Evolutionary conservation across 2,113 vertebrate genomes (phyloP).

Genomic region (Beaufortia kweichowensis): DNA sequence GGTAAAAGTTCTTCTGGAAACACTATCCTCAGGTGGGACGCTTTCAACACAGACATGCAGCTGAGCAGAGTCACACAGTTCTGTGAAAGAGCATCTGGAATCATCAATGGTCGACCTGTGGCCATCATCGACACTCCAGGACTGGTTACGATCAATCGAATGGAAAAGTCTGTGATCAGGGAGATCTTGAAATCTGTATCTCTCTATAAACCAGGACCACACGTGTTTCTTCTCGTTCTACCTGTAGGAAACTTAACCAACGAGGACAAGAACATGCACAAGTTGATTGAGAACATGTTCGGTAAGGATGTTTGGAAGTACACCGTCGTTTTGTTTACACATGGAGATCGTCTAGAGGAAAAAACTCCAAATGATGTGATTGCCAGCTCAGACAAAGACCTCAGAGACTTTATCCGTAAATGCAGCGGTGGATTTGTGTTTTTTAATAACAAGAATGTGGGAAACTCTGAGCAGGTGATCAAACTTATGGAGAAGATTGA

Average conservation of each 20-base stretch:
- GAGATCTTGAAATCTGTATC: slow-evolving; percentile 58
- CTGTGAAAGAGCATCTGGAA: slow-evolving; percentile 52
- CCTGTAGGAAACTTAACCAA: slow-evolving; percentile 60
- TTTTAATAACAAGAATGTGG: slow-evolving; percentile 60
- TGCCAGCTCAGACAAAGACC: slow-evolving; percentile 50
- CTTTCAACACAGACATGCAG: slow-evolving; percentile 61
- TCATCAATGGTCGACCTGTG: slow-evolving; percentile 36
- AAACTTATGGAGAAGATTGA: slow-evolving; percentile 63
- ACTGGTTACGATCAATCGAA: slow-evolving; percentile 50
- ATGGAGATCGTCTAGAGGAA: slow-evolving; percentile 57
- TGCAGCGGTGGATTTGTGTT: slow-evolving; percentile 65
- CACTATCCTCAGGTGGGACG: slow-evolving; percentile 59
- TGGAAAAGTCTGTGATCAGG: slow-evolving; percentile 38
- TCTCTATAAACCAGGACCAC: slow-evolving; percentile 59
- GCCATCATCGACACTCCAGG: slow-evolving; percentile 65
- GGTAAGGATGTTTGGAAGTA: slow-evolving; percentile 63
- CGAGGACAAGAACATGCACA: slow-evolving; percentile 61
- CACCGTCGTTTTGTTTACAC: slow-evolving; percentile 66
- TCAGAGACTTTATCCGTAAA: slow-evolving; percentile 61
- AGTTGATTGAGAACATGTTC: slow-evolving; percentile 60
- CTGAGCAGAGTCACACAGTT: slow-evolving; percentile 53
- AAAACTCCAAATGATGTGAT: slow-evolving; percentile 61
- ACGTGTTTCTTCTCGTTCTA: slow-evolving; percentile 59
- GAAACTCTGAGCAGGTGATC: slow-evolving; percentile 55
- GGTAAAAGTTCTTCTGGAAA: slow-evolving; percentile 68